These are phyloP conservation scores for Harpagoxenus sublaevis DNA, from an alignment of 2,888 invertebrate species.

Conservation along the genomic window DNA sequence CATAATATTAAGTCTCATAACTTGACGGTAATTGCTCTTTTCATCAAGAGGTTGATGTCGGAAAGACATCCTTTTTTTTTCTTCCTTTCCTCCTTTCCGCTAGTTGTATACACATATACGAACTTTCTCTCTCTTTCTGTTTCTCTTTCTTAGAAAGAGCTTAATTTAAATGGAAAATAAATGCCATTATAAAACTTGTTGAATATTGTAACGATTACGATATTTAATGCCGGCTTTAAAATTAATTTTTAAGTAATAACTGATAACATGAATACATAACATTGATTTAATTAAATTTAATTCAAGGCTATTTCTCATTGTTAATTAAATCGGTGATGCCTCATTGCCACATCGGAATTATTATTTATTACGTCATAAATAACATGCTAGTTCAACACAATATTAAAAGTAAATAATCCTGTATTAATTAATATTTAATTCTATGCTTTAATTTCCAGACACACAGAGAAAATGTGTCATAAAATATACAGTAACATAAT, in stretches of 20 bases:
- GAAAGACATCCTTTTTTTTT: not conserved
- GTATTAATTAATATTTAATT: conserved; percentile 9
- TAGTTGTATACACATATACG: not conserved
- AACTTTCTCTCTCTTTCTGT: not conserved
- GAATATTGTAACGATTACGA: not conserved
- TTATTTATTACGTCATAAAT: not conserved
- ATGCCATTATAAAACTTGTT: not conserved
- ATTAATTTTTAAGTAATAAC: conserved; percentile 26
- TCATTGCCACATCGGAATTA: conserved; percentile 18
- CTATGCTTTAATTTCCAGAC: not conserved
- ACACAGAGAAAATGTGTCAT: not conserved
- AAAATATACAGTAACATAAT: not conserved
- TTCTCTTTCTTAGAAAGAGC: not conserved
- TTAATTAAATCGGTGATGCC: conserved; percentile 7
- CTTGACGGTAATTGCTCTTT: conserved; percentile 46
- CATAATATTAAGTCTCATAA: conserved; percentile 40
- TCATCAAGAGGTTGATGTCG: not conserved
- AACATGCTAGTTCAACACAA: not conserved
- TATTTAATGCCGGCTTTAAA: not conserved
- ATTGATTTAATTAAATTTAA: conserved; percentile 10
- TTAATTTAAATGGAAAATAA: not conserved
- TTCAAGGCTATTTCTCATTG: conserved; percentile 5
- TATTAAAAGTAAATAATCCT: not conserved
- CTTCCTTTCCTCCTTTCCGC: not conserved
- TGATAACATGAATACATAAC: not conserved